Evolutionary conservation across 2,797 vertebrate genomes (phyloP).

Genomic region (Pristis pectinata): DNA sequence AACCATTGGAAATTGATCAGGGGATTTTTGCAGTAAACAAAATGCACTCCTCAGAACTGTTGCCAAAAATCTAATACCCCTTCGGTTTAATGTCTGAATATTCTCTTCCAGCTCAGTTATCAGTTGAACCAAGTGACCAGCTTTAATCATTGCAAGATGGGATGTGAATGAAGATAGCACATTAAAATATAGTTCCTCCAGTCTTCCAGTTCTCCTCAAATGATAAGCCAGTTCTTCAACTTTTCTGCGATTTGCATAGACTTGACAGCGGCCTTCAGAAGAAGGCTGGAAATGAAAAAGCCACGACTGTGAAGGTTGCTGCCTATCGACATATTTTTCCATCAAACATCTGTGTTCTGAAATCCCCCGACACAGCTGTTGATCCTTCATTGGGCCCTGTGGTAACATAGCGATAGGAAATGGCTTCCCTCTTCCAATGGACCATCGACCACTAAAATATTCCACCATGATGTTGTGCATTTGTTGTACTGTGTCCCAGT

Average conservation of each 20-base stretch:
- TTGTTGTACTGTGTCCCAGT: conserved; percentile 42
- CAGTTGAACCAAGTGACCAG: conserved; percentile 52
- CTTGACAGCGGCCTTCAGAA: conserved; percentile 3
- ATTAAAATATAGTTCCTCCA: conserved; percentile 48
- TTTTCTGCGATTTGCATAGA: conserved; percentile 54
- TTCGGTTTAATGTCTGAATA: conserved; percentile 44
- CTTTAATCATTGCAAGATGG: conserved; percentile 58
- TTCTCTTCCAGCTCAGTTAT: conserved; percentile 53
- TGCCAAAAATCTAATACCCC: conserved; percentile 54
- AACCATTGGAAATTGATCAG: conserved; percentile 50
- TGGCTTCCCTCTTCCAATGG: conserved; percentile 49
- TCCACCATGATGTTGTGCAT: conserved; percentile 56
- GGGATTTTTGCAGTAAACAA: conserved; percentile 52
- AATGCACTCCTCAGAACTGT: conserved; percentile 50
- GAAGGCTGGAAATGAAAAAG: conserved; percentile 44
- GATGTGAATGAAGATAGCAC: conserved; percentile 56
- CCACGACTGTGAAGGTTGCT: conserved; percentile 55
- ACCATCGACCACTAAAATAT: conserved; percentile 58
- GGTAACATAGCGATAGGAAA: conserved; percentile 39
- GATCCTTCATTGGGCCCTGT: conserved; percentile 30
- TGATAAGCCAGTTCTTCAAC: conserved; percentile 61
- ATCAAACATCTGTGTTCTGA: background rate
- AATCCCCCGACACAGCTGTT: background rate
- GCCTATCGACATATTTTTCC: conserved; percentile 47
- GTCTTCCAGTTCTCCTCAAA: conserved; percentile 53